phyloP scores from a whole-genome alignment of 1,140 invertebrate genomes.

The Drosophila cardini region DNA sequence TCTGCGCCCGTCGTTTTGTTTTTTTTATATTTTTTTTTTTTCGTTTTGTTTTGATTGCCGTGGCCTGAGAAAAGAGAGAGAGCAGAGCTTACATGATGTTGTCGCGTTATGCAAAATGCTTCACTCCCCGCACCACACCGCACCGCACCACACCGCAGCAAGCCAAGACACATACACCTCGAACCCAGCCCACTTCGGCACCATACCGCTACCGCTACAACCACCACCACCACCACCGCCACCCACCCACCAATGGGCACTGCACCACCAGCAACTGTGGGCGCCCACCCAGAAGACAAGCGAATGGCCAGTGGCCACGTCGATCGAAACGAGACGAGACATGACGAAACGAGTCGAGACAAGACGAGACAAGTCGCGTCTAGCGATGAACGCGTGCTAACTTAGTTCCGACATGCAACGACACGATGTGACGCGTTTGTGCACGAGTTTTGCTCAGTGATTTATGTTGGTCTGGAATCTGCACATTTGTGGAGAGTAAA shows the following conservation, averaged over 20 bases:
- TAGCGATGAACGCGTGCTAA: conserved; percentile 11
- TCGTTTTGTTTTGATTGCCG: conserved; percentile 55
- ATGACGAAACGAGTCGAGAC: neutral
- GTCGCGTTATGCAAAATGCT: conserved; percentile 76
- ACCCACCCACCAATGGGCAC: neutral
- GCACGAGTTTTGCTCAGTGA: neutral
- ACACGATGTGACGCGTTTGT: neutral
- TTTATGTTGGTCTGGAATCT: neutral
- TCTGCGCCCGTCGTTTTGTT: conserved; percentile 24
- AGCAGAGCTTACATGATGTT: conserved; percentile 62
- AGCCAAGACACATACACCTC: neutral
- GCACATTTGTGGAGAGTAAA: neutral
- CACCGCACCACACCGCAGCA: conserved; percentile 10
- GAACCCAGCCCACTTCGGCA: neutral
- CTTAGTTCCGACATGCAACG: neutral
- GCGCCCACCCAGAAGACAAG: conserved; percentile 69
- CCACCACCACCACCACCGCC: neutral
- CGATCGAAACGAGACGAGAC: conserved; percentile 29
- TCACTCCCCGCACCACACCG: conserved; percentile 3
- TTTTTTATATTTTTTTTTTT: conserved; percentile 10
- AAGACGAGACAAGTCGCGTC: neutral
- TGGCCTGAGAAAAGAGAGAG: conserved; percentile 59
- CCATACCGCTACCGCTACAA: no score
- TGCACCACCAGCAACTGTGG: conserved; percentile 23
- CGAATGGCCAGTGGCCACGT: conserved; percentile 44